Evolutionary conservation across 2,113 vertebrate genomes (phyloP).

Genomic region (Hydropotes inermis): DNA sequence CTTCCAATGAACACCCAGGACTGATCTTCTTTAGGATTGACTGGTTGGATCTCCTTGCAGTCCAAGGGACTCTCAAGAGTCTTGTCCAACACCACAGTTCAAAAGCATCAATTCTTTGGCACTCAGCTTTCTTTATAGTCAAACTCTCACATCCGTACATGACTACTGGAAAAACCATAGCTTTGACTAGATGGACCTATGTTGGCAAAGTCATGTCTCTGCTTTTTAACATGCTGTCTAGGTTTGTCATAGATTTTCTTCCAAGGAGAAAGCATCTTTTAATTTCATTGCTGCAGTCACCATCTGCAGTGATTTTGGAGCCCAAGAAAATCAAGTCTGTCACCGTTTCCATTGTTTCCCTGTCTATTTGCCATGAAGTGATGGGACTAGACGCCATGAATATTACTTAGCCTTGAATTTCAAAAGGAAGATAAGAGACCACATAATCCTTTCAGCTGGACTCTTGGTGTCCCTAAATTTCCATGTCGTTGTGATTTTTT

Average conservation of each 20-base stretch:
- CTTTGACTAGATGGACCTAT: not conserved
- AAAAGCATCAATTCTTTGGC: not conserved
- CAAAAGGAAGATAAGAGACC: not conserved
- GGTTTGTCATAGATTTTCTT: not conserved
- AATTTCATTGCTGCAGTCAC: not conserved
- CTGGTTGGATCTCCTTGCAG: not conserved
- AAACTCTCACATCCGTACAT: not conserved
- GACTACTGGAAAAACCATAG: not conserved
- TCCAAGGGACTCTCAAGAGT: not conserved
- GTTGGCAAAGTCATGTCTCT: not conserved
- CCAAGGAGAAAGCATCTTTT: not conserved
- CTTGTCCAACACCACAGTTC: not conserved
- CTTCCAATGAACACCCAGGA: not conserved
- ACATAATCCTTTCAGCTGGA: not conserved
- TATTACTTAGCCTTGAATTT: not conserved
- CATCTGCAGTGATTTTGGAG: not conserved
- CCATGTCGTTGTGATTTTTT: not conserved
- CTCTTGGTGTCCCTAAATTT: not conserved
- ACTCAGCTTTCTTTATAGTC: not conserved
- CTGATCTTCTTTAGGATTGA: not conserved
- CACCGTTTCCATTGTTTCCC: not conserved
- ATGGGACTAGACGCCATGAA: not conserved
- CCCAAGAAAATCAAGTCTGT: not conserved
- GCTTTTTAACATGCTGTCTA: not conserved
- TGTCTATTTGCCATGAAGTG: not conserved